A percentile compares a stretch with the other conserved stretches of the same genome.
Conservation (phyloP, 1,140 invertebrate genomes). For the Diabrotica virgifera region DNA sequence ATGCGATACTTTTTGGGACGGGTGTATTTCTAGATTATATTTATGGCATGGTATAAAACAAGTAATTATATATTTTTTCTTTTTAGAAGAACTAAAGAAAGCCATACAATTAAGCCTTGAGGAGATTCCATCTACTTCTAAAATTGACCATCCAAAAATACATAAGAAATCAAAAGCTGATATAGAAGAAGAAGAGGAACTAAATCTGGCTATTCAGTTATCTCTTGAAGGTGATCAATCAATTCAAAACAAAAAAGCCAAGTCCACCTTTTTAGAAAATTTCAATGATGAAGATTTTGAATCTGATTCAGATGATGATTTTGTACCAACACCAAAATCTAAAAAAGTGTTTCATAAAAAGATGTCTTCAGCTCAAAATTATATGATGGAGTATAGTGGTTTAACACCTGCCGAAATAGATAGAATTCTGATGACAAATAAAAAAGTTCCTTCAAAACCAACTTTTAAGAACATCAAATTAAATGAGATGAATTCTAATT, state of each 20-base stretch:
- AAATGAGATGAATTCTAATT: background rate
- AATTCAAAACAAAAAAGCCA: conserved; percentile 24
- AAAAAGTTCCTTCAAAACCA: background rate
- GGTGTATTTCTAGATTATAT: too few species aligned
- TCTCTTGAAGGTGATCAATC: conserved; percentile 37
- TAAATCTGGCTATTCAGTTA: conserved; percentile 53
- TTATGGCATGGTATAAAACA: too few species aligned
- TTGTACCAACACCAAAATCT: conserved; percentile 28
- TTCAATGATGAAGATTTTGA: conserved; percentile 44
- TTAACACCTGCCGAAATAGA: conserved; percentile 69
- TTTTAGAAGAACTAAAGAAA: conserved; percentile 29
- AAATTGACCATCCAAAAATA: background rate
- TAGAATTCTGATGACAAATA: conserved; percentile 44
- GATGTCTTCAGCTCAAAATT: conserved; percentile 56
- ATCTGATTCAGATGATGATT: conserved; percentile 38
- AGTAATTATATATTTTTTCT: too few species aligned
- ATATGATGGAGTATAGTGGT: conserved; percentile 72
- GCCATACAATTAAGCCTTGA: conserved; percentile 51
- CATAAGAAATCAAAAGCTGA: conserved; percentile 32
- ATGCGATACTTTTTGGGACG: too few species aligned
- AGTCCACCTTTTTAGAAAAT: conserved; percentile 37
- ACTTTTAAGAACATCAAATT: background rate
- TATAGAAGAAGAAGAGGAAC: conserved; percentile 53
- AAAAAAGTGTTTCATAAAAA: conserved; percentile 32
- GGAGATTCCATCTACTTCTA: background rate